phyloP scores from a whole-genome alignment of 1,140 invertebrate species.

The Halesus radiatus region DNA sequence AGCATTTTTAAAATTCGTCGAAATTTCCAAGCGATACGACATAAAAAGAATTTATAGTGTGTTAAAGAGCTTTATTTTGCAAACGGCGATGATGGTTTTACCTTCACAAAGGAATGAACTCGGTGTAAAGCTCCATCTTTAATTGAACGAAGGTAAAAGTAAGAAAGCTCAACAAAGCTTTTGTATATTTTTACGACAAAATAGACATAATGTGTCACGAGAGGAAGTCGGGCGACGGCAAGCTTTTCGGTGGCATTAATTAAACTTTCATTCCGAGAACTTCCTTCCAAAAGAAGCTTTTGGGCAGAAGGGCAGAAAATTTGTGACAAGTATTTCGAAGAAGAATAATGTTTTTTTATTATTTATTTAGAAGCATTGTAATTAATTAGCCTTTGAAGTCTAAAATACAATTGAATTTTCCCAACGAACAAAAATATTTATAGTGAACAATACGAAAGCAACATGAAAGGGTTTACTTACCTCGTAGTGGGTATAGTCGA shows the following conservation, averaged over 20 bases:
- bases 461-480: too few species aligned
- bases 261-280: slow-evolving; percentile 6
- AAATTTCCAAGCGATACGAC: too few species aligned
- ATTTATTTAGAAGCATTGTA: too few species aligned
- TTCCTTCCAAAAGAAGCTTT: background rate
- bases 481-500: too few species aligned
- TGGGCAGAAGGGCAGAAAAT: background rate
- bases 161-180: slow-evolving; percentile 23
- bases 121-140: background rate
- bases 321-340: too few species aligned
- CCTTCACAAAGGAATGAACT: background rate
- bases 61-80: background rate
- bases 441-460: too few species aligned
- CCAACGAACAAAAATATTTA: too few species aligned
- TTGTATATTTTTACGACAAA: slow-evolving; percentile 31
- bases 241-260: slow-evolving; percentile 8
- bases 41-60: background rate
- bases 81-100: background rate
- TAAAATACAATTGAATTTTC: too few species aligned
- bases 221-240: background rate
- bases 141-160: slow-evolving; percentile 29
- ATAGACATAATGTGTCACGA: background rate
- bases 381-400: too few species aligned
- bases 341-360: too few species aligned
- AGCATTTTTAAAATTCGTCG: too few species aligned